Evolutionary conservation across 1,140 invertebrate genomes (phyloP).

Genomic region (Macrosteles quadrilineatus): DNA sequence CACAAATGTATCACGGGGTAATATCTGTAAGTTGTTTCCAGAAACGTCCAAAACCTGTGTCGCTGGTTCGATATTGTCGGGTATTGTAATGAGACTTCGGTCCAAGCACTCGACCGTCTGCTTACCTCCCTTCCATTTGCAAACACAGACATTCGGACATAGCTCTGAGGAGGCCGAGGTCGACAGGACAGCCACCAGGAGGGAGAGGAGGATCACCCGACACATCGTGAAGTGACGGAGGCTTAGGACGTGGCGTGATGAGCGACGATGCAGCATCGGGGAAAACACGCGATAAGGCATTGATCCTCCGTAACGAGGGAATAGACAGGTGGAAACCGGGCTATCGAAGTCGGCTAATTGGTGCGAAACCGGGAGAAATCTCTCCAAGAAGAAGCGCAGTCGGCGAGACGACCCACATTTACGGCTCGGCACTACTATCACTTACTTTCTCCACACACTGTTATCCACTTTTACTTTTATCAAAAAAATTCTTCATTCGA

Average conservation of each 20-base stretch:
- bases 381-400: conserved; percentile 18
- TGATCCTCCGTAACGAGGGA: background rate
- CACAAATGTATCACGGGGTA: conserved; percentile 78
- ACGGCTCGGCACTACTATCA: background rate
- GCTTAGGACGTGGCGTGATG: conserved; percentile 7
- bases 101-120: conserved; percentile 86
- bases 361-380: background rate
- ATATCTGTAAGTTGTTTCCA: conserved; percentile 79
- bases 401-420: conserved; percentile 16
- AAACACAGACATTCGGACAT: conserved; percentile 78
- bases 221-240: background rate
- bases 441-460: conserved; percentile 6
- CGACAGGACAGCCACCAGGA: background rate
- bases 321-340: background rate
- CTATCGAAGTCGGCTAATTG: conserved; percentile 15
- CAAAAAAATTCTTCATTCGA: background rate
- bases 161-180: background rate
- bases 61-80: conserved; percentile 76
- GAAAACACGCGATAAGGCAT: background rate
- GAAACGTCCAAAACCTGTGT: conserved; percentile 89
- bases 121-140: conserved; percentile 92
- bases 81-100: conserved; percentile 76
- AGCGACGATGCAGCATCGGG: background rate
- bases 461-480: background rate
- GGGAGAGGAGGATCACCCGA: background rate